phyloP scores from a whole-genome alignment of 2,888 invertebrate genomes.

The Tryphoninae sp. region DNA sequence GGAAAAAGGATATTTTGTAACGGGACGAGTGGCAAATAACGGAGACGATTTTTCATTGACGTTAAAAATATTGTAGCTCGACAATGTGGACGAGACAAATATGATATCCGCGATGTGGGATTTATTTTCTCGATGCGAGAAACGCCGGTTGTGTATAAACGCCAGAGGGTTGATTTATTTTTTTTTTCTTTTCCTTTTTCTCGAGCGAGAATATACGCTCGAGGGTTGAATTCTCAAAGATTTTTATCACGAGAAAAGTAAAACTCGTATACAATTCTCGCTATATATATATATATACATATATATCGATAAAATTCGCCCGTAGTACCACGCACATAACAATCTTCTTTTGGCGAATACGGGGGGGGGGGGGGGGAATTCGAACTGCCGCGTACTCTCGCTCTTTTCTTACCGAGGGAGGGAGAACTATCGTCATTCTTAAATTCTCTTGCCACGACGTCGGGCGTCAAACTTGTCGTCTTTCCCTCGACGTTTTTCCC shows the following conservation, averaged over 20 bases:
- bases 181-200: too few species aligned
- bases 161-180: neutral
- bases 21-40: slow-evolving; percentile 20
- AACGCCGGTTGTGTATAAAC: neutral
- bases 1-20: slow-evolving; percentile 8
- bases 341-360: slow-evolving; percentile 31
- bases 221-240: slow-evolving; percentile 36
- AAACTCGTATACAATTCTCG: neutral
- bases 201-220: neutral
- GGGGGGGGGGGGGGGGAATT: neutral
- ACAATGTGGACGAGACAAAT: slow-evolving; percentile 11
- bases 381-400: neutral
- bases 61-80: neutral
- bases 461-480: neutral
- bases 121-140: slow-evolving; percentile 10
- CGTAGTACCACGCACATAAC: slow-evolving; percentile 16
- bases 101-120: slow-evolving; percentile 12
- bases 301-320: slow-evolving; percentile 38
- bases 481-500: neutral
- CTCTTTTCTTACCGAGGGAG: neutral
- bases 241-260: slow-evolving; percentile 13
- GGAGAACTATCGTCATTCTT: neutral
- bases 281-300: neutral
- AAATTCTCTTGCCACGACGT: neutral
- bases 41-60: slow-evolving; percentile 12